phyloP scores from a whole-genome alignment of 1,140 invertebrate genomes.

The Dolichoris vasculosae region DNA sequence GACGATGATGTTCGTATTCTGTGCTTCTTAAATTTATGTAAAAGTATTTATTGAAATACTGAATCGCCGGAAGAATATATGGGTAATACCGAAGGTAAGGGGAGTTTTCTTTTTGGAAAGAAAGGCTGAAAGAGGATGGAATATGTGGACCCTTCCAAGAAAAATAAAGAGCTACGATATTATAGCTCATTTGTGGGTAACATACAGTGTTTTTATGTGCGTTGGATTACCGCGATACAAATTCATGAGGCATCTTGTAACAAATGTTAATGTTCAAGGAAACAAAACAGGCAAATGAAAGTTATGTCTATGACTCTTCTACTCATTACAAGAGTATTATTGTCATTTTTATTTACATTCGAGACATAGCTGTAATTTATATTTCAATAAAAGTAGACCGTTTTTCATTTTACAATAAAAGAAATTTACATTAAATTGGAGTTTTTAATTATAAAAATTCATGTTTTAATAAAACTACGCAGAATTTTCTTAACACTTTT shows the following conservation, averaged over 20 bases:
- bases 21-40: conserved; percentile 16
- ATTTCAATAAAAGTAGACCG: background rate
- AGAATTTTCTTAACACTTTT: too few species aligned
- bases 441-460: too few species aligned
- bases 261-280: conserved; percentile 7
- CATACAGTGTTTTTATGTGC: conserved; percentile 22
- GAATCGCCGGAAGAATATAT: background rate
- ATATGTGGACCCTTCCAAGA: background rate
- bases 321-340: conserved; percentile 12
- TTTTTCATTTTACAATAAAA: background rate
- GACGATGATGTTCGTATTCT: background rate
- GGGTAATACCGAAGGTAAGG: background rate
- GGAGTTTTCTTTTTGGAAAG: conserved; percentile 2
- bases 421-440: too few species aligned
- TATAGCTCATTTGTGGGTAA: conserved; percentile 46
- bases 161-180: conserved; percentile 46
- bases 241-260: conserved; percentile 32
- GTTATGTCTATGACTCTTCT: conserved; percentile 23
- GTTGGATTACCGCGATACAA: conserved; percentile 31
- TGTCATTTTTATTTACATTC: background rate
- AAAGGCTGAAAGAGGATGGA: background rate
- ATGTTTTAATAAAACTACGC: too few species aligned
- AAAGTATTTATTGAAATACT: conserved; percentile 17
- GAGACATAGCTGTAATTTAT: too few species aligned
- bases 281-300: conserved; percentile 17